Evolutionary conservation across 2,113 vertebrate genomes (phyloP), one percentile per base, ranked within the genome.

Genomic region (Microtus ochrogaster): DNA sequence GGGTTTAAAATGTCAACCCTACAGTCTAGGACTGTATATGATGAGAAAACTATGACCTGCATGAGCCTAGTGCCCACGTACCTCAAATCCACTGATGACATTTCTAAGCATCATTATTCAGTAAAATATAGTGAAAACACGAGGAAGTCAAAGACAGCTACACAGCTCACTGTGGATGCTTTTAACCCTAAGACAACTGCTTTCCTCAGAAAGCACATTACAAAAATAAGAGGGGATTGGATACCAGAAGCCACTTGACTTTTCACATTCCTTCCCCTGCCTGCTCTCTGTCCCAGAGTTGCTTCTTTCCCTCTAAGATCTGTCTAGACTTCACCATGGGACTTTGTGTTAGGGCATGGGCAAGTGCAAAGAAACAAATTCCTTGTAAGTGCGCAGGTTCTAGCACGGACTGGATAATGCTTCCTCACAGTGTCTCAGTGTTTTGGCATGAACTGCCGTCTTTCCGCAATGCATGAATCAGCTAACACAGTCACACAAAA

Each of bases 311-410:
- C 83, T 58, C 63, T 79, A 70, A 94, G n/a, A 70, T 95, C 97
- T 96, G 39, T 94, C 91, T 95, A 91, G 58, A 26, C 78, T 97
- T 95, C 93, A 97, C 89, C 88, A 86, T 58, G 93, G 39, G 73
- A 44, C 63, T 96, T 73, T 88, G 82, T 89, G 77, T 96, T 94
- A 96, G 94, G 52, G 76, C 96, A 98, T 79, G 92, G 81, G 8
- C 66, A 97, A 97, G 94, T 36, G 39, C 95, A 98, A 98, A 94
- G 41, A 96, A 82, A 52, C 83, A 93, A 96, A 81, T 47, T 68
- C 36, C 72, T 79, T 79, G 61, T 91, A 94, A 22, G 16, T 84
- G 94, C 86, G 94, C 55, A 5, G 68, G 86, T 78, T 95, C 92
- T 28, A 96, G 52, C 22, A 95, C 33, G 82, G 26, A 95, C 70